Evolutionary conservation across 2,113 vertebrate genomes (phyloP).

Genomic region (Bothrops jararaca): DNA sequence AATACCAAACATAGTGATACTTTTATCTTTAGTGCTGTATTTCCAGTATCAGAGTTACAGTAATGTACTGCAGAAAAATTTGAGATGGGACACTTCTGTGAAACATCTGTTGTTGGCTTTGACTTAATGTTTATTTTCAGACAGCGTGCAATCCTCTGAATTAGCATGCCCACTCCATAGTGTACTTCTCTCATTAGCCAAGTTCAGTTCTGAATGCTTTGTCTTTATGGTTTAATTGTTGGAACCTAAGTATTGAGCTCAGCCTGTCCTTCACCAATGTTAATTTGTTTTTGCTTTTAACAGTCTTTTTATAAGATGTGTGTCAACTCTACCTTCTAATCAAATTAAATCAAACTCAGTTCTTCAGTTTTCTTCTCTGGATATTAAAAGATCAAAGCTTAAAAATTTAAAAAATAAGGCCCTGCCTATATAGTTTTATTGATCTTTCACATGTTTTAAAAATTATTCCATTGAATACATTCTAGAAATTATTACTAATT

Average conservation of each 20-base stretch:
- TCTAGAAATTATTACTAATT: not conserved
- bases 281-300: conserved; percentile 16
- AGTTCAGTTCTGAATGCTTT: not conserved
- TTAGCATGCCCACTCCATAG: not conserved
- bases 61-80: not conserved
- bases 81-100: conserved; percentile 13
- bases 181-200: conserved; percentile 15
- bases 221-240: not conserved
- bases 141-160: not conserved
- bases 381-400: not conserved
- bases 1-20: not conserved
- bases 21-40: conserved; percentile 5
- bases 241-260: not conserved
- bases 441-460: not conserved
- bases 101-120: not conserved
- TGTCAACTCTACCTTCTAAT: conserved; percentile 1
- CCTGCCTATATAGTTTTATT: not conserved
- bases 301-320: not conserved
- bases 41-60: not conserved
- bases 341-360: not conserved
- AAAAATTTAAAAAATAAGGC: not conserved
- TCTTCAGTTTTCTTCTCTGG: not conserved
- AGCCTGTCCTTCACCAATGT: not conserved
- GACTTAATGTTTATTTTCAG: conserved; percentile 17
- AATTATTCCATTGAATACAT: not conserved